Evolutionary conservation across 92 coral and sea anemone species (phyloP).

Genomic region (Actinostola sp.): DNA sequence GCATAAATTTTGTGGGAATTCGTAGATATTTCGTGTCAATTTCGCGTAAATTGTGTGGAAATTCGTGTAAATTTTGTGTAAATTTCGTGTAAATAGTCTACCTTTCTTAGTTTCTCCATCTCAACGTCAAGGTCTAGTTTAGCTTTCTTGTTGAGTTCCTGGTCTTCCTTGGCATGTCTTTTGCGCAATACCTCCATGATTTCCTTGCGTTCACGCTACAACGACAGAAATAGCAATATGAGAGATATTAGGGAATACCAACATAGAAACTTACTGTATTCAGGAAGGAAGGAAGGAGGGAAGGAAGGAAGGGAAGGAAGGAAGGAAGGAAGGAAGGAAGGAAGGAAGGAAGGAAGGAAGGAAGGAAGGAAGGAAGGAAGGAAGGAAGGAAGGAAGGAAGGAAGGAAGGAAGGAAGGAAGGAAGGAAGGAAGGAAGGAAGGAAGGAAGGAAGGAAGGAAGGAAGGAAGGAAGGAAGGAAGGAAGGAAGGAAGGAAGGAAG

Average conservation of each 20-base stretch:
- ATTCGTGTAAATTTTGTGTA: too few relatives aligned
- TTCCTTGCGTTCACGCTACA: constrained; percentile 78
- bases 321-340: background rate
- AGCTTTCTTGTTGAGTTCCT: constrained; percentile 71
- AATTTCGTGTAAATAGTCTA: constrained; percentile 16
- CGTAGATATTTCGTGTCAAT: too few relatives aligned
- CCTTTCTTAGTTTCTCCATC: constrained; percentile 93
- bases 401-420: too few relatives aligned
- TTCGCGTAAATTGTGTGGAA: too few relatives aligned
- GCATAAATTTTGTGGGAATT: too few relatives aligned
- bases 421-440: too few relatives aligned
- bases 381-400: too few relatives aligned
- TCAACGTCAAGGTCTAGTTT: constrained; percentile 93
- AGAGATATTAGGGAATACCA: background rate
- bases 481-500: too few relatives aligned
- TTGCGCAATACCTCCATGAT: constrained; percentile 70
- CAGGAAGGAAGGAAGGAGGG: background rate
- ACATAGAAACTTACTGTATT: background rate
- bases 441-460: too few relatives aligned
- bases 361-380: too few relatives aligned
- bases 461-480: too few relatives aligned
- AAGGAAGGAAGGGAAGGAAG: background rate
- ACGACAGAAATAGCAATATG: background rate
- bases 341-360: background rate
- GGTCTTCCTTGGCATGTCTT: constrained; percentile 76